These are phyloP conservation scores for Ancistrus triradiatus DNA, from an alignment of 2,113 vertebrate species.

Conservation along the genomic window DNA sequence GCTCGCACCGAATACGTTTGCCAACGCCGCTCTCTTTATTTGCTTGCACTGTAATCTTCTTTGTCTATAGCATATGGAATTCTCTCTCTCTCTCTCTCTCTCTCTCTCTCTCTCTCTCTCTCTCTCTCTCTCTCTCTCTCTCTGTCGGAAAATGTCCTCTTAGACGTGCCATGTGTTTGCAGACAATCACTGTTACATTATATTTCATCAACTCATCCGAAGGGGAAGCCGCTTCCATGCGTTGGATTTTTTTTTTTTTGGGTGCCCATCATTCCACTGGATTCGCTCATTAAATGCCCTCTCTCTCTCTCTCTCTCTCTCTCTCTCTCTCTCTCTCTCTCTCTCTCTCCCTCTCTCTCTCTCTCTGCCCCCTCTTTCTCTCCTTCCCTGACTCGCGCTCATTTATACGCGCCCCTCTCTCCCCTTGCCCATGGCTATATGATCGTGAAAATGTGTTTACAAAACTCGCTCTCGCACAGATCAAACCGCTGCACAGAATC, in stretches of 20 bases:
- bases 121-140: constrained; percentile 21
- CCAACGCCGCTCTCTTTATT: constrained; percentile 65
- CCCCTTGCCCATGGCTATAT: constrained; percentile 78
- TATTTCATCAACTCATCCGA: constrained; percentile 72
- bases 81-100: constrained; percentile 33
- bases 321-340: constrained; percentile 16
- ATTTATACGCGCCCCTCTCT: constrained; percentile 67
- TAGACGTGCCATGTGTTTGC: constrained; percentile 39
- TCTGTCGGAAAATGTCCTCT: constrained; percentile 63
- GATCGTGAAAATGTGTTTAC: constrained; percentile 82
- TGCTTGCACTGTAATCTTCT: constrained; percentile 65
- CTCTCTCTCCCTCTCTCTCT: constrained; percentile 9
- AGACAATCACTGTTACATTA: constrained; percentile 58
- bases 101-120: constrained; percentile 31
- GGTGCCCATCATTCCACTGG: constrained; percentile 60
- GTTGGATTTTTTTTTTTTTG: constrained; percentile 24
- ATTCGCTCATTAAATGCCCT: constrained; percentile 70
- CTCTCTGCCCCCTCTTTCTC: constrained; percentile 40
- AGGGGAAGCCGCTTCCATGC: constrained; percentile 34
- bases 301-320: constrained; percentile 34
- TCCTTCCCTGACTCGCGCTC: constrained; percentile 58
- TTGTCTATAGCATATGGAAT: constrained; percentile 42
- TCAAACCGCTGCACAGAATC: constrained; percentile 76
- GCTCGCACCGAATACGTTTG: constrained; percentile 61
- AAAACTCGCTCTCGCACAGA: constrained; percentile 79